Evolutionary conservation across 1,140 invertebrate genomes (phyloP), one percentile per base, ranked within the genome.

Genomic region (Piezodorus guildinii): DNA sequence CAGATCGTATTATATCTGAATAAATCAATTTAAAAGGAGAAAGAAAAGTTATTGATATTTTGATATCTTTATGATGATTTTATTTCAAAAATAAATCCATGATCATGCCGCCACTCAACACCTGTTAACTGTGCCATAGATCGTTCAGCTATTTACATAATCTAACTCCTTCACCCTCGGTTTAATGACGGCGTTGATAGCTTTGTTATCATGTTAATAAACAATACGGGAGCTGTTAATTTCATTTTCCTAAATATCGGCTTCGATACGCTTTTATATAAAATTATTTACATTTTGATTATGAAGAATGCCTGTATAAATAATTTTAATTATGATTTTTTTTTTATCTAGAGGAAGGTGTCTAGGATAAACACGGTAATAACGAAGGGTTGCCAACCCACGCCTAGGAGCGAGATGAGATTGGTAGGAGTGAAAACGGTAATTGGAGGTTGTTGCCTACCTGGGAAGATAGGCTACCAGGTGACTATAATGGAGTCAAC

Each of bases 241-340:
- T 56, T 56, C 23, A 56, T 56, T 56, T 56, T 56, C 52, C 6
- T 15, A 21, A 16, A 21, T 16, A 19, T 10, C 3, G 12, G 9
- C 17, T 56, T 56, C 15, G 6, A 8, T n/a, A 25, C 23, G 23
- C 9, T 15, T 16, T 14, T 16, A 56, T 25, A 56, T 23, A 56
- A 21, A 23, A 56, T 56, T 25, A 56, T 49, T 56, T 56, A 56
- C 52, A 56, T 56, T 23, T 56, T 56, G 52, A 56, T 56, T 56
- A 56, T 56, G 34, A 6, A 30, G 27, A 30, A 30, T 30, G 8
- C 27, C 27, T 39, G 6, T 39, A 10, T 12, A 39, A 10, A 12
- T 39, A 39, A 39, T 39, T 39, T 39, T 39, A 39, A 39, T 39
- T 39, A 39, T 39, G 9, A 30, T 39, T 39, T 39, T 39, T 39